Base-by-base conservation (phyloP, 2,888 invertebrate species). In the Agonopterix alstromeriana region DNA sequence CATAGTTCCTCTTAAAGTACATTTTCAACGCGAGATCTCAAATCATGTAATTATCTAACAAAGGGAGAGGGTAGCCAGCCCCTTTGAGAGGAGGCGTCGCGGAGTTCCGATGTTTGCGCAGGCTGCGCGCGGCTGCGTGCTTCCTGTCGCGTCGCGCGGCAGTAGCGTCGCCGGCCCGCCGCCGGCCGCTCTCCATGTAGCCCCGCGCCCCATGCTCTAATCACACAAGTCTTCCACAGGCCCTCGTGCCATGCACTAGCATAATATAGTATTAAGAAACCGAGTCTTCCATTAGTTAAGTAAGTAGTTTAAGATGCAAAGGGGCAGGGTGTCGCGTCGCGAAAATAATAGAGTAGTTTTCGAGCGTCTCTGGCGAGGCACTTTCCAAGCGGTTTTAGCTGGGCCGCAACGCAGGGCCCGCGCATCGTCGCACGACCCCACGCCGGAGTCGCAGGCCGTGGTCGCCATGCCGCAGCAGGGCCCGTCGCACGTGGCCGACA, bases 341-440 rank as follows among this genome's bases (percentile, higher is more conserved):
- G 78, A 80, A 55, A 91, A 92, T 62, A 91, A 93, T 61, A 88
- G 93, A 53, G 86, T 92, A 38, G 91, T 94, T 49, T 94, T 94
- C 74, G 94, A 94, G 64, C 86, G 93, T 12, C 83, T 94, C 47
- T 94, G 94, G 94, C 90, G 93, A 42, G 93, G 93, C 48, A 91
- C 91, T 42, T 91, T 92, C 65, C 88, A 87, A 64, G 82, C 88
- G 48, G 89, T 89, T 53, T 63, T 87, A 12, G 82, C 84, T 38
- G 79, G 77, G 27, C 70, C 79, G 48, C 77, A 73, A 53, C 74
- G 76, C n/a, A 77, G 77, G 70, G 81, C 78, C 75, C 73, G 79
- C 52, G 84, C 86, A 41, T 74, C 77, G 49, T 79, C 82, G 41
- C 79, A 73, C 65, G 82, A 80, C 52, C 78, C 80, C 51, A 68